A percentile compares a stretch with the other conserved stretches of the same genome.
Conservation (phyloP, 2,797 vertebrate species). For the Tapera naevia region DNA sequence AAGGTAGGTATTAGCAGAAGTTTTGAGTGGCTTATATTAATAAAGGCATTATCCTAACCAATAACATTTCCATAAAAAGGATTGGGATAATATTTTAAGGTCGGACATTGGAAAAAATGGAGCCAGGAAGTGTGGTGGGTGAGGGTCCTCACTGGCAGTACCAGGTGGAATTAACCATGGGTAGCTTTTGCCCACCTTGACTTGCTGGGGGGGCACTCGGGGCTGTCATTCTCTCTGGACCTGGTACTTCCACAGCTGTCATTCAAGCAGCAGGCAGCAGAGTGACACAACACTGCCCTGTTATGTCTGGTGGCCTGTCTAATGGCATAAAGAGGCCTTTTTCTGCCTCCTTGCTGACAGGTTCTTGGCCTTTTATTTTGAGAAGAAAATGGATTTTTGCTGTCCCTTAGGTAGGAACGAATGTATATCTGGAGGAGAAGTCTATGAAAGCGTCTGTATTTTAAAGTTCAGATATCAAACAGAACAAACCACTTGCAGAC, state of each 20-base stretch:
- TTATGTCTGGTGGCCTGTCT: not conserved
- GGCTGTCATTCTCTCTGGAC: not conserved
- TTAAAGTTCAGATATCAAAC: not conserved
- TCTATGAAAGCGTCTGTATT: not conserved
- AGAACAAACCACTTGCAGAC: not conserved
- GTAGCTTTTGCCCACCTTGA: not conserved
- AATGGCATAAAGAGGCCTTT: fast-evolving
- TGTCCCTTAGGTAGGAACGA: not conserved
- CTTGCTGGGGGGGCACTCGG: not conserved
- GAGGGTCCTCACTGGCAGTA: fast-evolving
- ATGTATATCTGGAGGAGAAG: not conserved
- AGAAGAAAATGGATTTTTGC: not conserved
- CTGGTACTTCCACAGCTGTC: no score
- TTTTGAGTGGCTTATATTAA: not conserved
- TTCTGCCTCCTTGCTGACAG: not conserved
- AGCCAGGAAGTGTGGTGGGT: fast-evolving
- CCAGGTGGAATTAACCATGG: not conserved
- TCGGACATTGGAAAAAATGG: not conserved
- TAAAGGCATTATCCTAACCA: not conserved
- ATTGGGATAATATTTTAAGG: not conserved
- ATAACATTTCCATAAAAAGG: not conserved
- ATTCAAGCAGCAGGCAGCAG: not conserved
- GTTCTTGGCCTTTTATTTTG: not conserved
- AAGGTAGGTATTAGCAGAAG: not conserved
- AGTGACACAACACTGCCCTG: not conserved